Evolutionary conservation across 1,140 invertebrate species (phyloP), one percentile per base, ranked within the genome.

Genomic region (Trichomalopsis sarcophagae): DNA sequence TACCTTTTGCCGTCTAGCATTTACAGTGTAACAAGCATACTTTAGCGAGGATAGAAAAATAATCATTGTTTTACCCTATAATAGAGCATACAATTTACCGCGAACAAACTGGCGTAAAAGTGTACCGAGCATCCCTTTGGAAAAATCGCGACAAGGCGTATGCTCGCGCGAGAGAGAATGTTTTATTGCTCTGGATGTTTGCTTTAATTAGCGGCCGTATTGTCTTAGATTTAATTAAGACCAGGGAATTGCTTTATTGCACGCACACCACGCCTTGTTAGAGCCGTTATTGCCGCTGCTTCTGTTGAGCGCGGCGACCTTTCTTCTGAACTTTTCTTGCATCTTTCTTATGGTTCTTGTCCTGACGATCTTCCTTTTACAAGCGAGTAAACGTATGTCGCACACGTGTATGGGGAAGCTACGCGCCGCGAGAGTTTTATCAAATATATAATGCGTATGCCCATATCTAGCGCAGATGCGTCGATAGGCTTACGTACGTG

Each of bases 141-240:
- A 62, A 62, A 62, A 62, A 69, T 9, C 68, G 66, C 81, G 69
- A 81, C 83, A 74, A 27, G n/a, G 68, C 10, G 23, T 27, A 27
- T 1, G 27, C 27, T 1, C 55, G 13, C 55, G 55, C 75, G 80
- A 86, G 47, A 84, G 79, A 80, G 82, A 7, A 62, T 40, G 40
- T 90, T 90, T 91, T 91, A 91, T 89, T 90, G 84, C 85, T 84
- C 84, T 84, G 84, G 86, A 88, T 89, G 88, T 92, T 91, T 91
- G 89, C 89, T 91, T 91, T 91, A 91, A 92, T 92, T 92, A 92
- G 89, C 86, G 86, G 76, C 84, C 80, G 47, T 82, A 91, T 91
- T 91, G 90, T 91, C 89, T 89, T 90, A 86, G 90, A 91, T 91
- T 91, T 91, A 92, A 91, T 91, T 90, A 90, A 92, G 91, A 91